These are phyloP conservation scores for Sinonovacula constricta DNA, from an alignment of 1,140 invertebrate species.

Conservation along the genomic window DNA sequence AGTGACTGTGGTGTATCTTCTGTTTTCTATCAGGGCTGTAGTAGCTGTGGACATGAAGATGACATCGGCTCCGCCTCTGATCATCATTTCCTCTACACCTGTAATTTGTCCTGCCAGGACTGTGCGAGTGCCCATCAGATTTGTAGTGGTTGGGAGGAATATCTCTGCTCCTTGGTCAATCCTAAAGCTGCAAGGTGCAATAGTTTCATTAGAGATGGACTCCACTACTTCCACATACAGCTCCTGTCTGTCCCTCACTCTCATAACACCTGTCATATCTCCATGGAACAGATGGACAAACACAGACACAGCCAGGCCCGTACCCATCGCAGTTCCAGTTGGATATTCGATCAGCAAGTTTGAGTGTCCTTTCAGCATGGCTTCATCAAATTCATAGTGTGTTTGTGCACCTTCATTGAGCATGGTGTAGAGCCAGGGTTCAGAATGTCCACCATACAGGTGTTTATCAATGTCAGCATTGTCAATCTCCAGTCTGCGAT, in stretches of 20 bases:
- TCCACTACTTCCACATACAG: conserved; percentile 69
- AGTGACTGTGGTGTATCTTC: conserved; percentile 63
- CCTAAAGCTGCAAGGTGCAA: conserved; percentile 69
- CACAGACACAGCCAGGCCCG: conserved; percentile 54
- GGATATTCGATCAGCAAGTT: conserved; percentile 69
- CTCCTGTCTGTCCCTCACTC: conserved; percentile 62
- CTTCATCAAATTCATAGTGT: conserved; percentile 69
- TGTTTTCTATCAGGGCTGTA: conserved; percentile 66
- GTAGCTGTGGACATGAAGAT: conserved; percentile 66
- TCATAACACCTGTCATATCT: conserved; percentile 65
- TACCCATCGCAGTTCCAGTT: conserved; percentile 26
- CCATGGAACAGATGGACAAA: conserved; percentile 64
- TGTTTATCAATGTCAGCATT: conserved; percentile 64
- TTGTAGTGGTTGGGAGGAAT: conserved; percentile 62
- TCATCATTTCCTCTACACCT: conserved; percentile 60
- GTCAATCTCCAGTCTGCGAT: conserved; percentile 62
- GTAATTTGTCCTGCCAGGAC: conserved; percentile 65
- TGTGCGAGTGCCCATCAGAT: conserved; percentile 65
- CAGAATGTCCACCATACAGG: conserved; percentile 61
- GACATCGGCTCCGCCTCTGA: conserved; percentile 60
- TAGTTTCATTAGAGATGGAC: conserved; percentile 64
- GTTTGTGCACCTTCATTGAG: conserved; percentile 58
- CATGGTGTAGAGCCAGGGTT: conserved; percentile 69
- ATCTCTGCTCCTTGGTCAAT: conserved; percentile 66
- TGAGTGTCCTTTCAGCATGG: conserved; percentile 61